phyloP scores from a whole-genome alignment of 2,888 invertebrate genomes.

The Ornithoptera priamus region DNA sequence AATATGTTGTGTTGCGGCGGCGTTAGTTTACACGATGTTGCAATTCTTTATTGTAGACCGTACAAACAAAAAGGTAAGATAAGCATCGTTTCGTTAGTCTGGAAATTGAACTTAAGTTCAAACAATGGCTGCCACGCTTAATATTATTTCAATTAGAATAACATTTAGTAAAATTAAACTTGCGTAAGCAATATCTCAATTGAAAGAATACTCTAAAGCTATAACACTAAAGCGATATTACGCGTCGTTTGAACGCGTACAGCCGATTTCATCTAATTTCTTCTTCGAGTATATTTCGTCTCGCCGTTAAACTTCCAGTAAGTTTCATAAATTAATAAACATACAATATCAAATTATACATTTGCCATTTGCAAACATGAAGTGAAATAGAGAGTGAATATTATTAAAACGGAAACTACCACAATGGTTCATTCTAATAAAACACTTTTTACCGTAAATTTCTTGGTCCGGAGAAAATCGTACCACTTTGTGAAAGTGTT shows the following conservation, averaged over 20 bases:
- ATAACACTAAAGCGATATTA: neutral
- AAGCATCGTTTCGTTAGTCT: conserved; percentile 52
- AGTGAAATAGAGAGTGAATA: conserved; percentile 20
- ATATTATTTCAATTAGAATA: neutral
- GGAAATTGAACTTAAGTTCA: conserved; percentile 45
- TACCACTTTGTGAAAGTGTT: conserved; percentile 52
- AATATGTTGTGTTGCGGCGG: conserved; percentile 11
- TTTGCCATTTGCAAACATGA: conserved; percentile 23
- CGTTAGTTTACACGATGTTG: conserved; percentile 37
- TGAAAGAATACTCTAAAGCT: neutral
- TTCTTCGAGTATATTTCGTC: neutral
- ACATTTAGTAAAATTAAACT: neutral
- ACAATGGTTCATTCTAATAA: conserved; percentile 55
- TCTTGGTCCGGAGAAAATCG: conserved; percentile 40
- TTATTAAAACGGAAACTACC: conserved; percentile 40
- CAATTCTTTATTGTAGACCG: conserved; percentile 34
- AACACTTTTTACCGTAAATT: conserved; percentile 43
- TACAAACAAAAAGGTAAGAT: conserved; percentile 37
- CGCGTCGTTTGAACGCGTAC: neutral
- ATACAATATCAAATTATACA: conserved; percentile 23
- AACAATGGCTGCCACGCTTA: conserved; percentile 13
- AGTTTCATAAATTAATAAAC: conserved; percentile 6
- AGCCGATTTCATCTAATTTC: conserved; percentile 10
- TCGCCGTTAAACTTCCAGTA: neutral
- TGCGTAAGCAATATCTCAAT: neutral